A percentile compares a stretch with the other conserved stretches of the same genome.
phyloP scores from a whole-genome alignment of 2,888 invertebrate genomes.

The Hoplodrina ambigua region DNA sequence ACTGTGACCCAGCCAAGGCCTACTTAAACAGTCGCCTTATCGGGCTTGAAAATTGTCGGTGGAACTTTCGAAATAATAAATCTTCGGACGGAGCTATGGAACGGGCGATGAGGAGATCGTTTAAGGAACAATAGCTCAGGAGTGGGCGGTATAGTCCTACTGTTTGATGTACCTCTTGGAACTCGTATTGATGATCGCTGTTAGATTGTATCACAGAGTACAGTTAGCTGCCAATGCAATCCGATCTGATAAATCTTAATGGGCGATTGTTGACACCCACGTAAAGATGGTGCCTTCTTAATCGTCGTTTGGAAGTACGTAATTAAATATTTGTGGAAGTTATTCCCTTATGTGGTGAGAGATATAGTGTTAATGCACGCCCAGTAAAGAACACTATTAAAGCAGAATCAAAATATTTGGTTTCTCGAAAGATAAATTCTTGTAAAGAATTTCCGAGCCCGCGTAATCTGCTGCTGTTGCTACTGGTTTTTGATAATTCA shows the following conservation, averaged over 20 bases:
- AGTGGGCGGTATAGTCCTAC: conserved; percentile 49
- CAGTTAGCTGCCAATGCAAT: conserved; percentile 51
- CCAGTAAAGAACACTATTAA: neutral
- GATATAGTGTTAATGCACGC: neutral
- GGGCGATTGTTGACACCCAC: conserved; percentile 47
- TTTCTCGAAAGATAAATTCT: too few species aligned
- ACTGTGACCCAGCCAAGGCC: conserved; percentile 63
- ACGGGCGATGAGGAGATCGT: conserved; percentile 51
- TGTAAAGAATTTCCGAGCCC: too few species aligned
- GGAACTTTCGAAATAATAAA: conserved; percentile 80
- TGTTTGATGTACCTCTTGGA: conserved; percentile 34
- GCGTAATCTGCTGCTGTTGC: too few species aligned
- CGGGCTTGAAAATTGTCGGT: conserved; percentile 71
- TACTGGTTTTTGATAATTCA: too few species aligned
- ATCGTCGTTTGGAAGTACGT: conserved; percentile 19
- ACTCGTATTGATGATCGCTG: conserved; percentile 32
- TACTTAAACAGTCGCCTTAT: conserved; percentile 74
- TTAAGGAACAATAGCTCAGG: conserved; percentile 53
- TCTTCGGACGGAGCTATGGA: conserved; percentile 67
- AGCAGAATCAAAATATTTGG: too few species aligned
- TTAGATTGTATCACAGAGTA: conserved; percentile 39
- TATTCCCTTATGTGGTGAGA: neutral
- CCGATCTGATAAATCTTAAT: conserved; percentile 41
- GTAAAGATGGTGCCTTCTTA: conserved; percentile 22
- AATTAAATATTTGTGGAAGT: conserved; percentile 24